Percentiles rank a stretch among this genome's conserved stretches.
These are phyloP conservation scores for Tupaia tana DNA, from an alignment of 2,113 vertebrate genomes.

Conservation along the genomic window DNA sequence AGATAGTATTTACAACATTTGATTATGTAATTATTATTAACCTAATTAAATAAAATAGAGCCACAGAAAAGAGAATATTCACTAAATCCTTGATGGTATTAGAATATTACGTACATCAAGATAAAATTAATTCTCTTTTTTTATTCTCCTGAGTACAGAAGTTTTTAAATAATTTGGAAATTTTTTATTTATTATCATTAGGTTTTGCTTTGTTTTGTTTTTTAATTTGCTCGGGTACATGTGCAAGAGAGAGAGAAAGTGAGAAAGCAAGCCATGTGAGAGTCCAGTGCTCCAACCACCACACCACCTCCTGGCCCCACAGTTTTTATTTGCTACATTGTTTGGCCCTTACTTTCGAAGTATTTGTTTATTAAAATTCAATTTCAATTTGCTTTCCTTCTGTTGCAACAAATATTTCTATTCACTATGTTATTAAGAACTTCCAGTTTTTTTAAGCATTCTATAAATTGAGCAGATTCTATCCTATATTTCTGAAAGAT, in stretches of 20 bases:
- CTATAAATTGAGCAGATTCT: background rate
- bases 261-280: too few relatives aligned
- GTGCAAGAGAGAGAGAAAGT: too few relatives aligned
- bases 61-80: background rate
- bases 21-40: background rate
- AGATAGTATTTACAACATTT: background rate
- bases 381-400: background rate
- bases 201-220: too few relatives aligned
- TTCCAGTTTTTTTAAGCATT: background rate
- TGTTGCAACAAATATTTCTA: background rate
- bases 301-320: background rate
- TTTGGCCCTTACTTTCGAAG: background rate
- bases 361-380: background rate
- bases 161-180: too few relatives aligned
- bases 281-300: background rate
- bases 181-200: too few relatives aligned
- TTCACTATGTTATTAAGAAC: background rate
- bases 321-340: constrained; percentile 1
- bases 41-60: background rate
- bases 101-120: background rate
- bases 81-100: background rate
- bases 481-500: background rate
- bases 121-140: background rate
- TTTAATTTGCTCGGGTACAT: too few relatives aligned
- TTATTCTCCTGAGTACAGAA: background rate